Conservation (phyloP, 1,140 invertebrate species). For the Acyrthosiphon pisum region DNA sequence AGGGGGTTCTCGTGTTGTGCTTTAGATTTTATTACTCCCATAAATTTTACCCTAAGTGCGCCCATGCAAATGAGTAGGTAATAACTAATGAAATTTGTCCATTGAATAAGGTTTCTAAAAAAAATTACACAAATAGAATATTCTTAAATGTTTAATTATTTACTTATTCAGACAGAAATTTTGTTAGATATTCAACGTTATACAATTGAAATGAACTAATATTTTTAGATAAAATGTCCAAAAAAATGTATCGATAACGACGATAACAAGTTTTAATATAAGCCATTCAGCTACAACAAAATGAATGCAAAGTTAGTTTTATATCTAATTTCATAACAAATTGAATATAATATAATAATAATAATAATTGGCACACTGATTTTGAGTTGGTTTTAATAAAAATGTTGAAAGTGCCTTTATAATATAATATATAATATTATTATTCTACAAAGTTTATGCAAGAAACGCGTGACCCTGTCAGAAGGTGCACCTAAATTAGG, state of each 20-base stretch:
- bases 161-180: constrained; percentile 45
- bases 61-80: too few relatives aligned
- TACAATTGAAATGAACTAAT: constrained; percentile 39
- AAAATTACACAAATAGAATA: background rate
- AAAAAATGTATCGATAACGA: constrained; percentile 17
- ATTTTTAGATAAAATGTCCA: background rate
- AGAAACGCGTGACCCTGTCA: constrained; percentile 49
- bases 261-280: background rate
- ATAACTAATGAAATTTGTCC: background rate
- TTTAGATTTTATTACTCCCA: too few relatives aligned
- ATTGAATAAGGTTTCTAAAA: background rate
- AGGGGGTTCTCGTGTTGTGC: too few relatives aligned
- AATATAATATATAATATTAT: constrained; percentile 22
- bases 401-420: constrained; percentile 37
- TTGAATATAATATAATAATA: constrained; percentile 1
- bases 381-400: constrained; percentile 45
- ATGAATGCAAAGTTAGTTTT: constrained; percentile 20
- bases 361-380: constrained; percentile 43
- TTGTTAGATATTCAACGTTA: constrained; percentile 1
- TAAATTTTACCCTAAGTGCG: too few relatives aligned
- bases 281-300: constrained; percentile 45
- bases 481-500: constrained; percentile 53
- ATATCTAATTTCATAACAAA: constrained; percentile 37
- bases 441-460: constrained; percentile 40
- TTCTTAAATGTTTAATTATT: constrained; percentile 43